Conservation (phyloP, 2,888 invertebrate genomes). For the Antheraea yamamai region DNA sequence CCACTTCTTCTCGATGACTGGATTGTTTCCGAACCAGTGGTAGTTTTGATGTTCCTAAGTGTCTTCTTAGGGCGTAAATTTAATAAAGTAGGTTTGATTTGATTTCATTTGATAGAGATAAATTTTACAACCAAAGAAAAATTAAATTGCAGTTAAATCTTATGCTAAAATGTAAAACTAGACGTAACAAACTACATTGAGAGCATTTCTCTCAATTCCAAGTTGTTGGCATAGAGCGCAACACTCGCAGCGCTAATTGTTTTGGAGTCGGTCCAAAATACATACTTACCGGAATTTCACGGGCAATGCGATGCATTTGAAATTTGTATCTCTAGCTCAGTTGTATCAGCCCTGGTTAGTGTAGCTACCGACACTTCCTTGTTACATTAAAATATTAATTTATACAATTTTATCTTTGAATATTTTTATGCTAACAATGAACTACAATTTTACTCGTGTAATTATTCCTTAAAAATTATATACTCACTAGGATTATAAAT, state of each 20-base stretch:
- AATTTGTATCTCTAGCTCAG: constrained; percentile 47
- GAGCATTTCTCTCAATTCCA: constrained; percentile 47
- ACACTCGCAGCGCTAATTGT: constrained; percentile 69
- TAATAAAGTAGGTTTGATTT: no score
- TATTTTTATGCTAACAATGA: background rate
- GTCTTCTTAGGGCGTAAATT: no score
- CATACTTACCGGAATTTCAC: constrained; percentile 74
- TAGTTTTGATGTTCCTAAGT: no score
- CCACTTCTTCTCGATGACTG: no score
- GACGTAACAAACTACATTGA: constrained; percentile 62
- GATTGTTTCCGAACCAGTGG: no score
- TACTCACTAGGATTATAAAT: no score
- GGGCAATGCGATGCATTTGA: constrained; percentile 58
- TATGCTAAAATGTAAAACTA: constrained; percentile 40
- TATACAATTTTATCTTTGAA: background rate
- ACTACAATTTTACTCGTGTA: no score
- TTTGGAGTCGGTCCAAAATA: constrained; percentile 79
- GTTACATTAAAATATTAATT: background rate
- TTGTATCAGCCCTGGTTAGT: constrained; percentile 11
- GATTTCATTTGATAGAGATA: no score
- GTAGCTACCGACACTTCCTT: background rate
- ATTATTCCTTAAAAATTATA: no score
- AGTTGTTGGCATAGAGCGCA: constrained; percentile 51
- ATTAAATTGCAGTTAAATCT: constrained; percentile 32
- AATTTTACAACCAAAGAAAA: background rate